Evolutionary conservation across 2,797 vertebrate genomes (phyloP).

Genomic region (Moxostoma hubbsi): DNA sequence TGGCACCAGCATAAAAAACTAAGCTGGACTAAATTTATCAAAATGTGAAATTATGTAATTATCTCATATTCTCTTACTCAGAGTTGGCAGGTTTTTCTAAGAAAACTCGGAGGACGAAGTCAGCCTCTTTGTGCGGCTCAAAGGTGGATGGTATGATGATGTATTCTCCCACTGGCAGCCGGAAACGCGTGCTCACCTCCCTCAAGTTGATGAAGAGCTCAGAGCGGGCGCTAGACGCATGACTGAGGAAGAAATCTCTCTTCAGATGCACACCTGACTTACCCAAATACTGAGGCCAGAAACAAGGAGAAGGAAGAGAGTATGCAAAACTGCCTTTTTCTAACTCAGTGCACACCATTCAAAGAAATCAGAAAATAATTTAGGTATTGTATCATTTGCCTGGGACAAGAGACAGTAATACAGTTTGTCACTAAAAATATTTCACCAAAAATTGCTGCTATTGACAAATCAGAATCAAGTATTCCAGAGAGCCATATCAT

Average conservation of each 20-base stretch:
- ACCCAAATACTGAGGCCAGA: conserved; percentile 68
- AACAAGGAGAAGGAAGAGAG: neutral
- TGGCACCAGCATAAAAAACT: neutral
- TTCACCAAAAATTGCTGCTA: no score
- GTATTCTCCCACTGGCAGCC: conserved; percentile 89
- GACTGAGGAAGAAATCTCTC: conserved; percentile 87
- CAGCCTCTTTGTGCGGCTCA: conserved; percentile 86
- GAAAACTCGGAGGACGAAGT: conserved; percentile 92
- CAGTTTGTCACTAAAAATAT: no score
- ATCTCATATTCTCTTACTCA: conserved; percentile 72
- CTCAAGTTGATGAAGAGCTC: conserved; percentile 94
- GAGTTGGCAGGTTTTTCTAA: conserved; percentile 87
- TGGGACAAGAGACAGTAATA: no score
- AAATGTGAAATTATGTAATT: neutral
- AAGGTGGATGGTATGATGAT: conserved; percentile 94
- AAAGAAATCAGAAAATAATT: no score
- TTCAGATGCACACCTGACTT: conserved; percentile 84
- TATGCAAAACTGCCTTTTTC: no score
- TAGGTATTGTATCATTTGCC: no score
- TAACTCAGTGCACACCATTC: no score
- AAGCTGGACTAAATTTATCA: neutral
- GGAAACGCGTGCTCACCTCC: conserved; percentile 88
- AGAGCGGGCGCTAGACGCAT: conserved; percentile 87
- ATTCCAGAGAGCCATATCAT: no score
- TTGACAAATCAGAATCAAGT: no score